Conservation (phyloP, 1,140 invertebrate species). For the Idris sp. region DNA sequence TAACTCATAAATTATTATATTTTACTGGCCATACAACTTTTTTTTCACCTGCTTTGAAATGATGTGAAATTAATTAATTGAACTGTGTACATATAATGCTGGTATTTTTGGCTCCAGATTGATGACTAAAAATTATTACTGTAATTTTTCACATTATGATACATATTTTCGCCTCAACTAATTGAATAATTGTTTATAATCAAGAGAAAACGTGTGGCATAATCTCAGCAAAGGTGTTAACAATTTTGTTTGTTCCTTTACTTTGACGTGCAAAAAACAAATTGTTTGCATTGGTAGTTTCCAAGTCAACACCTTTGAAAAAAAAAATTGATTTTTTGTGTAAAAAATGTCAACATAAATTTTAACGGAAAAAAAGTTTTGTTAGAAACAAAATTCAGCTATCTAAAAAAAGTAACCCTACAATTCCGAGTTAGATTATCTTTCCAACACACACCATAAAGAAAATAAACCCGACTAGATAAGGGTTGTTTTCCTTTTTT, state of each 20-base stretch:
- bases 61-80: constrained; percentile 42
- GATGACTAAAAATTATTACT: constrained; percentile 1
- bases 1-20: constrained; percentile 19
- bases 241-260: too few relatives aligned
- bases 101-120: not conserved
- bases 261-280: too few relatives aligned
- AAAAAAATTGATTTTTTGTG: too few relatives aligned
- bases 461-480: constrained; percentile 16
- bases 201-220: too few relatives aligned
- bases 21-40: constrained; percentile 15
- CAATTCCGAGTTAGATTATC: constrained; percentile 35
- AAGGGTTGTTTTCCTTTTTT: constrained; percentile 27
- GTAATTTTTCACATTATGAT: constrained; percentile 38
- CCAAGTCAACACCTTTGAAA: too few relatives aligned
- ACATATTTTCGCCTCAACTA: constrained; percentile 20
- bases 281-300: too few relatives aligned
- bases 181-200: constrained; percentile 45
- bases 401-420: constrained; percentile 2
- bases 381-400: too few relatives aligned
- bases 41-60: constrained; percentile 16
- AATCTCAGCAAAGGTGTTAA: too few relatives aligned
- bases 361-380: too few relatives aligned
- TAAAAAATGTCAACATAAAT: too few relatives aligned
- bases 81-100: not conserved
- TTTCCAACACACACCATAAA: constrained; percentile 5